Base-by-base conservation (phyloP, 2,888 invertebrate genomes). In the Pachycephus smyrnensis region DNA sequence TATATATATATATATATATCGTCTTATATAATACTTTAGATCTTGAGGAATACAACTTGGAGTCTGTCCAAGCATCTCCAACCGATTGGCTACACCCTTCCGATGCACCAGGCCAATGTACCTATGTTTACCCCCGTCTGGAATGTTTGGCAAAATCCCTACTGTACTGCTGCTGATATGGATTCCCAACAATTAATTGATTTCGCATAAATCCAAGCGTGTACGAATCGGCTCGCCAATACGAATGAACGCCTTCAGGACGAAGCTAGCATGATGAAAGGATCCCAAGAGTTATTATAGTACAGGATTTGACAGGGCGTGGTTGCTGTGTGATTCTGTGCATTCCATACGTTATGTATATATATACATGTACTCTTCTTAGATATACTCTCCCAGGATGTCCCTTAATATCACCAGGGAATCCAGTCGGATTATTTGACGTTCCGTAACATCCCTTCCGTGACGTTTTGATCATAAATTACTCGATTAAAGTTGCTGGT, bases 41-140 rank as follows among this genome's bases (percentile, higher is more conserved):
- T 55, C 55, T 23, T 55, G 9, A 86, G 81, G 83, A 82, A 79
- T 82, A 84, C 82, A 81, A 89, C 84, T 87, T 90, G 90, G 90
- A 90, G 77, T 68, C 78, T 78, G 82, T 89, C 90, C 90, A 90
- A 89, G 85, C 87, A 88, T 89, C 88, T 89, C 86, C 83, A 81
- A 88, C 84, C 89, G 89, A 90, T 89, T 89, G 88, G 87, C 87
- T 88, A 76, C 77, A 80, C 74, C 31, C 37, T 77, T 68, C 68
- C 3, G 73, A 55, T 77, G 79, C 83, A 79, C 55, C 55, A 55
- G 23, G 55, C 55, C 55, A 55, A 55, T 55, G 55, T 55, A 23
- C 23, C 81, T 82, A 80, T 82, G 82, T 81, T 83, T 80, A 80
- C 69, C 77, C 81, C 74, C 69, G 77, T 76, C 76, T 76, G 75